Conservation (phyloP, 1,140 invertebrate genomes). For the Drosophila athabasca region DNA sequence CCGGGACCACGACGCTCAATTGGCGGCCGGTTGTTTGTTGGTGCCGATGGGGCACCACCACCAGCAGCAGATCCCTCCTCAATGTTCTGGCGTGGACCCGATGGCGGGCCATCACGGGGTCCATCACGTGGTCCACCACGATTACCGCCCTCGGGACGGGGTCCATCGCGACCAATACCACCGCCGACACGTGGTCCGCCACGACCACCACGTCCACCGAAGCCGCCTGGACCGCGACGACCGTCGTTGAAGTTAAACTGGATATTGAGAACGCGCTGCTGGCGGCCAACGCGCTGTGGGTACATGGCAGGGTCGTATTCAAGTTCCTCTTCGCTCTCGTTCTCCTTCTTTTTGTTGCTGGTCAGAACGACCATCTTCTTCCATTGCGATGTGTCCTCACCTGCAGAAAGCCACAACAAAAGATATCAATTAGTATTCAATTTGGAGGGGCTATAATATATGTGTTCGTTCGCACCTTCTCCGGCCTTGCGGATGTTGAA, state of each 20-base stretch:
- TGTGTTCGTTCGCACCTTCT: constrained; percentile 85
- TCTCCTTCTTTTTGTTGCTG: constrained; percentile 84
- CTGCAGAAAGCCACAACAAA: constrained; percentile 16
- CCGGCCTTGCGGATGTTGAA: constrained; percentile 96
- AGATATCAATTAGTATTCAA: neutral
- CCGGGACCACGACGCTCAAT: constrained; percentile 72
- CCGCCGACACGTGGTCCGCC: constrained; percentile 87
- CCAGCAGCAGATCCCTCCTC: constrained; percentile 36
- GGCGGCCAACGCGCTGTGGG: constrained; percentile 93
- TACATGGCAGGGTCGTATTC: constrained; percentile 92
- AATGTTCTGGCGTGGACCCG: constrained; percentile 31
- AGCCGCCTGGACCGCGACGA: constrained; percentile 87
- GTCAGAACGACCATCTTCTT: constrained; percentile 91
- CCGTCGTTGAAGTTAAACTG: constrained; percentile 95
- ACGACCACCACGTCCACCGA: constrained; percentile 86
- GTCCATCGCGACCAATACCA: constrained; percentile 86
- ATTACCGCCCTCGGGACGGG: constrained; percentile 68
- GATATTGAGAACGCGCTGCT: constrained; percentile 94
- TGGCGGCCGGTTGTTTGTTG: constrained; percentile 56
- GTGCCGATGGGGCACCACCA: constrained; percentile 78
- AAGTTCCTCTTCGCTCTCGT: constrained; percentile 86
- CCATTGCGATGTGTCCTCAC: constrained; percentile 95
- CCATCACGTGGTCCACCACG: constrained; percentile 67
- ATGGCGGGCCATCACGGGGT: constrained; percentile 73
- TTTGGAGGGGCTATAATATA: neutral